A percentile compares a stretch with the other conserved stretches of the same genome.
These are phyloP conservation scores for Cepaea nemoralis DNA, from an alignment of 1,140 invertebrate genomes.

Conservation along the genomic window DNA sequence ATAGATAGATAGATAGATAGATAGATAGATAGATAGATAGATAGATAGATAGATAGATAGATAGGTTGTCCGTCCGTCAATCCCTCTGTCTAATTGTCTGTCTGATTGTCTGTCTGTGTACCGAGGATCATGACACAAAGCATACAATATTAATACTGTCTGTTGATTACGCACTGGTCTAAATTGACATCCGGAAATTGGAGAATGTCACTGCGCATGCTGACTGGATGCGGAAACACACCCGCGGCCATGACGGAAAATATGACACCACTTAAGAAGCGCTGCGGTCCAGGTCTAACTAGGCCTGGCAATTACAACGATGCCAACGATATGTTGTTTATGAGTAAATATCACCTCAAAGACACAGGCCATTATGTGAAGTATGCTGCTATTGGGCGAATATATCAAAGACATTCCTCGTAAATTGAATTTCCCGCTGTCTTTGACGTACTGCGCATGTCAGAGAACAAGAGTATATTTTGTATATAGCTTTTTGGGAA, in stretches of 20 bases:
- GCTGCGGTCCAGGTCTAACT: background rate
- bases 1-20: no score
- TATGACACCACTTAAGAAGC: slow-evolving; percentile 4
- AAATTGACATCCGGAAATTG: background rate
- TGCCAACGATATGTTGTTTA: background rate
- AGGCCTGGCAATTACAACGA: background rate
- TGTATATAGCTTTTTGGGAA: no score
- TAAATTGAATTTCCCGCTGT: background rate
- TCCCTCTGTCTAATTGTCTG: no score
- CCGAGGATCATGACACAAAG: no score
- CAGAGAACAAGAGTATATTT: no score
- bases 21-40: no score
- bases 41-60: no score
- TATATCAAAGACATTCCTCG: background rate
- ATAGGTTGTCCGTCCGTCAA: no score
- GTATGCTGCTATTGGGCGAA: background rate
- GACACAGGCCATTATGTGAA: background rate
- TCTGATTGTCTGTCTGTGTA: no score
- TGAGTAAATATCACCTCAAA: background rate
- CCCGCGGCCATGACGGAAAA: background rate
- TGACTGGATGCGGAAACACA: background rate
- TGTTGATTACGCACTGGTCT: no score
- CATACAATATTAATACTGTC: no score
- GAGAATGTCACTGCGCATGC: background rate
- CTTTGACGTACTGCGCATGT: no score